These are phyloP conservation scores for Drosophila neonasuta DNA, from an alignment of 2,888 invertebrate genomes.

Conservation along the genomic window DNA sequence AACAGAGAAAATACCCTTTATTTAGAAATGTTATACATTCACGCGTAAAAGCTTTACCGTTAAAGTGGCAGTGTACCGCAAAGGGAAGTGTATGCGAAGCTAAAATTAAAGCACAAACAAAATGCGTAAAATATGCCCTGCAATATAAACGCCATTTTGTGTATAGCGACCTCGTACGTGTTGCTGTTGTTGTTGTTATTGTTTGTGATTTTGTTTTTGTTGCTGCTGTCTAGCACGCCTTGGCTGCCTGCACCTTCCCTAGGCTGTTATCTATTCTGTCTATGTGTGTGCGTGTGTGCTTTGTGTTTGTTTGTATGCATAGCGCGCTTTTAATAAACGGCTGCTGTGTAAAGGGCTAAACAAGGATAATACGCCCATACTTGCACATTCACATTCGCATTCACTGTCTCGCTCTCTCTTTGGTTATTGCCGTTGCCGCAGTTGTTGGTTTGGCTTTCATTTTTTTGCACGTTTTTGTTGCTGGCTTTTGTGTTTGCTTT, in stretches of 20 bases:
- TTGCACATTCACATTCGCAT: conserved; percentile 12
- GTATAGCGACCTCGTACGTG: conserved; percentile 45
- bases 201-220: conserved; percentile 23
- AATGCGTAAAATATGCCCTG: conserved; percentile 67
- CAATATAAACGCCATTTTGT: conserved; percentile 73
- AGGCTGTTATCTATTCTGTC: conserved; percentile 45
- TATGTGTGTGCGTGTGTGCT: conserved; percentile 5
- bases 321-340: conserved; percentile 69
- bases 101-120: conserved; percentile 73
- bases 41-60: background rate
- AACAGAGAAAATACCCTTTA: conserved; percentile 1
- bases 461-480: conserved; percentile 31
- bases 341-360: conserved; percentile 52
- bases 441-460: conserved; percentile 49
- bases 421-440: conserved; percentile 30
- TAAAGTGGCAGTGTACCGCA: background rate
- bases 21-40: background rate
- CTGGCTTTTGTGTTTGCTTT: conserved; percentile 57
- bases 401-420: conserved; percentile 18
- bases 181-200: conserved; percentile 21
- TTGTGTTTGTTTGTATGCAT: conserved; percentile 58
- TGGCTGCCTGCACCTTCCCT: conserved; percentile 20
- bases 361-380: conserved; percentile 63
- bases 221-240: conserved; percentile 39
- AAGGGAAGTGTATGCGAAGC: conserved; percentile 30